Percentiles rank a stretch among this genome's conserved stretches.
These are phyloP conservation scores for Amblyjoppa fuscipennis DNA, from an alignment of 2,888 invertebrate species.

Conservation along the genomic window DNA sequence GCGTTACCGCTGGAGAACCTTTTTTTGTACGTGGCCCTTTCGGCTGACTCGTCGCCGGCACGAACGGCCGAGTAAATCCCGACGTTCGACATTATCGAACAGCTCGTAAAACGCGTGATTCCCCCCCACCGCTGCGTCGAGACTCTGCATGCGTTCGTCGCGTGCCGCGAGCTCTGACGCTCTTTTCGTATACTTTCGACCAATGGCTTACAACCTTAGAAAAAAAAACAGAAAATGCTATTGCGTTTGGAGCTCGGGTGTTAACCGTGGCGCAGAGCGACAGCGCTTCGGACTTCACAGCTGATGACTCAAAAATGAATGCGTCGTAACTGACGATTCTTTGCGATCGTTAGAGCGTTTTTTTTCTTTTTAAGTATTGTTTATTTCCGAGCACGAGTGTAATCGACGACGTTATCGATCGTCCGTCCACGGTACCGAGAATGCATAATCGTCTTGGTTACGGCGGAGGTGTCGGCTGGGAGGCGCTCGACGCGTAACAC, in stretches of 20 bases:
- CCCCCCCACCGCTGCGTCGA: neutral
- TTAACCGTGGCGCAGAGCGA: too few species aligned
- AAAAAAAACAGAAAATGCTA: too few species aligned
- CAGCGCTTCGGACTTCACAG: too few species aligned
- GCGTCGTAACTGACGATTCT: neutral
- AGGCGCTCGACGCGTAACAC: neutral
- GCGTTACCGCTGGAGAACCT: neutral
- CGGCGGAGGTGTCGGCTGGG: neutral
- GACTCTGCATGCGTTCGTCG: constrained; percentile 27
- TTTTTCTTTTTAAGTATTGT: neutral
- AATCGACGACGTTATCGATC: neutral
- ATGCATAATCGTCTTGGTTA: constrained; percentile 23
- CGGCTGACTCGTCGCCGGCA: constrained; percentile 4
- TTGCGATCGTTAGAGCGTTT: neutral
- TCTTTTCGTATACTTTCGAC: neutral
- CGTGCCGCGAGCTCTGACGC: constrained; percentile 16
- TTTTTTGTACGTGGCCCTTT: constrained; percentile 1
- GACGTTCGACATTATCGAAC: neutral
- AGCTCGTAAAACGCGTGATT: neutral
- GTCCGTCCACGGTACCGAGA: neutral
- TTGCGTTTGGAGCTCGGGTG: too few species aligned
- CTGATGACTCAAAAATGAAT: neutral
- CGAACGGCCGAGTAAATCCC: neutral
- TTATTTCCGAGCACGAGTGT: neutral
- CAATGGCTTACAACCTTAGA: neutral